These are phyloP conservation scores for Cuculus canorus DNA, from an alignment of 2,797 vertebrate species.

Conservation along the genomic window DNA sequence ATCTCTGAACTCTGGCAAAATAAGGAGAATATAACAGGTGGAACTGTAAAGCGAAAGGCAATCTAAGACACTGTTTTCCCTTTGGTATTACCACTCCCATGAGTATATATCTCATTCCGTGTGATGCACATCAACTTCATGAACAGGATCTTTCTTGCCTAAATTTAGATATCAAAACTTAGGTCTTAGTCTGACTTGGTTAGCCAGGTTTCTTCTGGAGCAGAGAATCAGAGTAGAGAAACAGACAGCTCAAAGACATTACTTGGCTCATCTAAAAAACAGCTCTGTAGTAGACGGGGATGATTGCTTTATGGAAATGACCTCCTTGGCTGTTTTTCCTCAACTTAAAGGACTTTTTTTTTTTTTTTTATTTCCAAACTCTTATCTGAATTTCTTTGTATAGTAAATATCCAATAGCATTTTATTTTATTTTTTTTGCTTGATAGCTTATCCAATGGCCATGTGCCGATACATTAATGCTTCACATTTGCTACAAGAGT, in stretches of 20 bases:
- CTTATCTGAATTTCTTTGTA: background rate
- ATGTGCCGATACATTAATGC: background rate
- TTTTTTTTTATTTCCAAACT: fast-evolving
- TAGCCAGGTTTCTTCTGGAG: background rate
- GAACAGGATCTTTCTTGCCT: background rate
- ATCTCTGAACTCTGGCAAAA: background rate
- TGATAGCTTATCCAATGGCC: background rate
- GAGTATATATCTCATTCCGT: background rate
- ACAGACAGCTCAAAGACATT: background rate
- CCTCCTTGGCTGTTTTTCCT: background rate
- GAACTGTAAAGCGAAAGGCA: background rate
- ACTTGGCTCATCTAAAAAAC: background rate
- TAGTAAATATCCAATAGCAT: background rate
- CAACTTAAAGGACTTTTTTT: background rate
- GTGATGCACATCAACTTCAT: background rate
- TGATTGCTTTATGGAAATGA: background rate
- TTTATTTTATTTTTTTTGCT: background rate
- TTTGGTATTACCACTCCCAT: background rate
- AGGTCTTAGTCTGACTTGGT: background rate
- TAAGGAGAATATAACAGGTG: background rate
- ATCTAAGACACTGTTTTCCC: background rate
- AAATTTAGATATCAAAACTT: background rate
- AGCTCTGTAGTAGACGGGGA: background rate
- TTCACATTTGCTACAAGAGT: background rate
- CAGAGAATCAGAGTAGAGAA: background rate